Percentiles rank a stretch among this genome's conserved stretches.
Conservation (phyloP, 2,797 vertebrate genomes). For the Pelochelys cantorii region DNA sequence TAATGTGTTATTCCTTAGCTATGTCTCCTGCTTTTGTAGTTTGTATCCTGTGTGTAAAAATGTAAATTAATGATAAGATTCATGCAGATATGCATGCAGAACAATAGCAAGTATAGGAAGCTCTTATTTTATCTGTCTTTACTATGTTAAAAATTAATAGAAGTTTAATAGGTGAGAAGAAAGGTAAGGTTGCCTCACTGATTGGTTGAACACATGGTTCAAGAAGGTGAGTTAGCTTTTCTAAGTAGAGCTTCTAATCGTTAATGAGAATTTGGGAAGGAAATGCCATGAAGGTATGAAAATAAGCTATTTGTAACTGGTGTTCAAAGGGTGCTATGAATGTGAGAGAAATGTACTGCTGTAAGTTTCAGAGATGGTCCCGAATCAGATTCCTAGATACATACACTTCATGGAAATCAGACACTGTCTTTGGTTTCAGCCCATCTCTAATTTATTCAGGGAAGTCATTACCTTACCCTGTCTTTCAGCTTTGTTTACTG, state of each 20-base stretch:
- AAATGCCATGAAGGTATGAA: neutral
- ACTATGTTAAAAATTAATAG: neutral
- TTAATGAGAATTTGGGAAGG: neutral
- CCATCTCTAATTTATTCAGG: neutral
- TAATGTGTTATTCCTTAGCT: neutral
- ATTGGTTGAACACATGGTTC: neutral
- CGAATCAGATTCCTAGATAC: neutral
- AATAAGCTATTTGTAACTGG: neutral
- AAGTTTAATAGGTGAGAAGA: neutral
- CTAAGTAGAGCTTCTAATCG: neutral
- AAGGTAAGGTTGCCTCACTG: neutral
- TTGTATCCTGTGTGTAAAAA: neutral
- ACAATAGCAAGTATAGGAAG: neutral
- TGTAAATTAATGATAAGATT: neutral
- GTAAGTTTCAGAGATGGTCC: neutral
- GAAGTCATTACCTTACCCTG: neutral
- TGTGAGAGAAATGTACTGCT: neutral
- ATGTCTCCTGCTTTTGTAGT: neutral
- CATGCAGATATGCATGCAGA: neutral
- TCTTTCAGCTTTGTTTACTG: neutral
- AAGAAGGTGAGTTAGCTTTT: neutral
- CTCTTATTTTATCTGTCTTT: neutral
- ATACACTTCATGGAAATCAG: neutral
- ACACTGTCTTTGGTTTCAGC: neutral
- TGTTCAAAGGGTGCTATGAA: neutral